Evolutionary conservation across 2,888 invertebrate genomes (phyloP).

Genomic region (Melinaea marsaeus): DNA sequence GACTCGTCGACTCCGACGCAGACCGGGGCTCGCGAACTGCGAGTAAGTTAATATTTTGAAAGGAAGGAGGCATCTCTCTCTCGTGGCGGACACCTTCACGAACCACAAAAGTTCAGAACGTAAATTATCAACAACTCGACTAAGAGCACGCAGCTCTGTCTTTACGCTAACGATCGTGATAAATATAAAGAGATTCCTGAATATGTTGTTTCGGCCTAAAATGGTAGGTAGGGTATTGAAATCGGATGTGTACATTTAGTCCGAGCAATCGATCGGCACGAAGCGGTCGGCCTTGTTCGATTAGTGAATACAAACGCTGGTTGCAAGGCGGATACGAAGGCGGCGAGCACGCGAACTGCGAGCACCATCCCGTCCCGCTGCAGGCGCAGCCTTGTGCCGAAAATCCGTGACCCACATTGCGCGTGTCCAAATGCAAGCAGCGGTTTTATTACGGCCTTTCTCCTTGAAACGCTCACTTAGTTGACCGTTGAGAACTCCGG

Average conservation of each 20-base stretch:
- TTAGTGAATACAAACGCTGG: slow-evolving; percentile 57
- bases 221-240: slow-evolving; percentile 27
- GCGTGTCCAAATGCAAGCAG: slow-evolving; percentile 63
- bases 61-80: slow-evolving; percentile 17
- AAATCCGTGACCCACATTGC: slow-evolving; percentile 73
- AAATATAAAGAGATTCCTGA: neutral
- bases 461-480: slow-evolving; percentile 29
- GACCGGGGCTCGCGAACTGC: slow-evolving; percentile 17
- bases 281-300: slow-evolving; percentile 59
- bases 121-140: neutral
- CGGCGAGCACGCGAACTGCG: slow-evolving; percentile 55
- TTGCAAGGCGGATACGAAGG: slow-evolving; percentile 67
- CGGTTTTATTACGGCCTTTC: slow-evolving; percentile 59
- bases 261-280: slow-evolving; percentile 62
- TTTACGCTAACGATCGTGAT: neutral
- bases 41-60: slow-evolving; percentile 22
- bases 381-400: slow-evolving; percentile 72
- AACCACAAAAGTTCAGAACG: neutral
- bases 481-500: slow-evolving; percentile 29
- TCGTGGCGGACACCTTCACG: slow-evolving; percentile 6
- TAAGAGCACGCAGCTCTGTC: neutral
- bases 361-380: slow-evolving; percentile 45
- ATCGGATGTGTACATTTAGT: slow-evolving; percentile 63
- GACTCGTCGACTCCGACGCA: too few relatives aligned
- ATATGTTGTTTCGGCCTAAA: slow-evolving; percentile 10